Percentiles rank a stretch among this genome's conserved stretches.
These are phyloP conservation scores for Andrena marginata DNA, from an alignment of 2,888 invertebrate species.

Conservation along the genomic window DNA sequence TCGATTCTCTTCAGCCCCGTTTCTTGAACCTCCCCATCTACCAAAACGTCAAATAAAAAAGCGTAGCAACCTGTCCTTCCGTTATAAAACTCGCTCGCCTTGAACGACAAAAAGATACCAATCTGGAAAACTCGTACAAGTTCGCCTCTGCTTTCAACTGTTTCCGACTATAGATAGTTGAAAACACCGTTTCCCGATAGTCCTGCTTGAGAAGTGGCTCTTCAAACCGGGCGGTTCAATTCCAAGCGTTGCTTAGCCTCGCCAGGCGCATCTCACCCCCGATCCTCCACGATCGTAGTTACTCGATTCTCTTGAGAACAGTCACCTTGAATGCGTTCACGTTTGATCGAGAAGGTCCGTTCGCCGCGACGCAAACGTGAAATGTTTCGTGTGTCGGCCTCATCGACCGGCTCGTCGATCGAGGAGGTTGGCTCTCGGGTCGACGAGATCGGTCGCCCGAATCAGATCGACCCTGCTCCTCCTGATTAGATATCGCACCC, in stretches of 20 bases:
- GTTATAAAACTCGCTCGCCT: slow-evolving; percentile 7
- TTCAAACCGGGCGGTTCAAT: slow-evolving; percentile 28
- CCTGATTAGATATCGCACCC: slow-evolving; percentile 55
- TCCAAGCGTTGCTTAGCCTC: slow-evolving; percentile 23
- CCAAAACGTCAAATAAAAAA: slow-evolving; percentile 4
- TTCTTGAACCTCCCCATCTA: background rate
- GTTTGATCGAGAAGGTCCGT: slow-evolving; percentile 28
- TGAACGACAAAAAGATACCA: too few relatives aligned
- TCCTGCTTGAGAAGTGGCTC: background rate
- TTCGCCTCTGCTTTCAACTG: too few relatives aligned
- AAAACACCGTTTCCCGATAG: background rate
- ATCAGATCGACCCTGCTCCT: slow-evolving; percentile 48
- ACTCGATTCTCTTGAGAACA: slow-evolving; percentile 14
- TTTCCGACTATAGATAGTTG: too few relatives aligned
- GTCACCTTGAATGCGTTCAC: slow-evolving; percentile 3
- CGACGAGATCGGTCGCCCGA: slow-evolving; percentile 44
- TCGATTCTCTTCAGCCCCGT: slow-evolving; percentile 3
- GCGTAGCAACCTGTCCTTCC: slow-evolving; percentile 3
- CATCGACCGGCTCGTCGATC: slow-evolving; percentile 44
- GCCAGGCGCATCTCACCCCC: background rate
- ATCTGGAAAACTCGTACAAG: too few relatives aligned
- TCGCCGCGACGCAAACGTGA: background rate
- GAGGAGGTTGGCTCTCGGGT: slow-evolving; percentile 27
- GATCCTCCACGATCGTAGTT: background rate
- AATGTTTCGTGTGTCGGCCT: background rate